Base-by-base conservation (phyloP, 92 coral and sea anemone species). In the Micromussa lordhowensis region DNA sequence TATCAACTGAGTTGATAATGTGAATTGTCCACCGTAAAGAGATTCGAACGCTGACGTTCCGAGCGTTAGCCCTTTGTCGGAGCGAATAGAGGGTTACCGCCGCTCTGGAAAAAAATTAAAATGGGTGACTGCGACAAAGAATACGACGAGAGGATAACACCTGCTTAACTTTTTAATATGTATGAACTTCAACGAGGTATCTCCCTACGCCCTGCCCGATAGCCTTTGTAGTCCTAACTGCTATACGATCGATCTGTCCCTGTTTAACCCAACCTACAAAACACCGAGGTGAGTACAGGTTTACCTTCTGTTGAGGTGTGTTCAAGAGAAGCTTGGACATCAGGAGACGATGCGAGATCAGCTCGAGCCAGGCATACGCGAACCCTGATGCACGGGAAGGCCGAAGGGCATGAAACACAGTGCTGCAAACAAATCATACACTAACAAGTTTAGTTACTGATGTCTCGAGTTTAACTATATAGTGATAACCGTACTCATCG, bases 321-420 rank as follows among this genome's bases (percentile, higher is more conserved):
- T 98, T 98, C 59, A 98, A 90, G 68, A 98, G 94, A 15, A 98
- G 95, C 40, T 96, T 98, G 38, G 99, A 98, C 99, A 98, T 98
- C 81, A 98, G 95, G 77, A 98, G 86, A 3, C 99, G 93, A 82
- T 98, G 99, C 13, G 99, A 96, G 84, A 98, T 98, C 71, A 98
- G 86, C 88, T 98, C 99, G 34, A 98, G 96, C 99, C 99, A 98
- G 7, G 98, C 98, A 76, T 98, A 98, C 3, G 99, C 98, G 68
- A 98, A 98, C 63, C 98, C 99, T 36, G 99, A 96, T 0, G 99
- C 99, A 77, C 99, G 98, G 30, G 99, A 93, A 0, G 99, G 99
- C 72, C 98, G 95, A 3, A 98, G 91, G n/a, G 98, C 96, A 86
- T 98, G 99, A 89, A 98, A 93, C 77, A 96, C 98, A 40, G 99